Evolutionary conservation across 2,113 vertebrate genomes (phyloP).

Genomic region (Hippopotamus amphibius): DNA sequence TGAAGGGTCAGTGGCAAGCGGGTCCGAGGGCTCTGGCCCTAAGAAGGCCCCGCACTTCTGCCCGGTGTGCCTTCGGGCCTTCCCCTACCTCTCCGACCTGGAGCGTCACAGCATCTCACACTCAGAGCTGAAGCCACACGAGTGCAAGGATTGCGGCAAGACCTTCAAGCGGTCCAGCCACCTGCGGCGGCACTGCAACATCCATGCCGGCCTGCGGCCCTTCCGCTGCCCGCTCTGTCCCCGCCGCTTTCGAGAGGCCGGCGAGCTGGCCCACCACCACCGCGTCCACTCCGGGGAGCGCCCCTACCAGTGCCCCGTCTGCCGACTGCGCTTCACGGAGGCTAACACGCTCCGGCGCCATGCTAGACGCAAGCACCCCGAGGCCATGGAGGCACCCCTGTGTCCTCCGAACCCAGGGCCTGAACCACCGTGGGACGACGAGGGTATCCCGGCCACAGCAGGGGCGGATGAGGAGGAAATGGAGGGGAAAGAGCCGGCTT

Average conservation of each 20-base stretch:
- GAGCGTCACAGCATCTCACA: conserved; percentile 86
- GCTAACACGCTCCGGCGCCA: conserved; percentile 85
- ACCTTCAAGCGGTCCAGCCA: conserved; percentile 95
- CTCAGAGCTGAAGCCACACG: conserved; percentile 83
- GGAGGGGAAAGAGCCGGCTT: not conserved
- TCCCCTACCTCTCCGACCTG: conserved; percentile 85
- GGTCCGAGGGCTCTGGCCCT: conserved; percentile 29
- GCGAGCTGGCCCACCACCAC: conserved; percentile 84
- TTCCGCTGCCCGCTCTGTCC: conserved; percentile 83
- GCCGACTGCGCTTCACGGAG: conserved; percentile 84
- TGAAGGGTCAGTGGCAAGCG: conserved; percentile 52
- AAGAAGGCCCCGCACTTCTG: conserved; percentile 83
- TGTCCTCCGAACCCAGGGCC: conserved; percentile 50
- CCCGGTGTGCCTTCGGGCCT: conserved; percentile 82
- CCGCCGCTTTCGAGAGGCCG: conserved; percentile 82
- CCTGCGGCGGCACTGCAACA: conserved; percentile 84
- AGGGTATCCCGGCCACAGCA: conserved; percentile 51
- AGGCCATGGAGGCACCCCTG: conserved; percentile 59
- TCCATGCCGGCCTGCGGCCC: conserved; percentile 83
- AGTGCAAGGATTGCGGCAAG: conserved; percentile 89
- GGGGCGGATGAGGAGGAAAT: not conserved
- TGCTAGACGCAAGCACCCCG: conserved; percentile 83
- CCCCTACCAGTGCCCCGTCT: conserved; percentile 85
- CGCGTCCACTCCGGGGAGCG: conserved; percentile 86
- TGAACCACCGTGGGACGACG: conserved; percentile 69